Evolutionary conservation across 2,113 vertebrate species (phyloP).

Genomic region (Labeo rohita): DNA sequence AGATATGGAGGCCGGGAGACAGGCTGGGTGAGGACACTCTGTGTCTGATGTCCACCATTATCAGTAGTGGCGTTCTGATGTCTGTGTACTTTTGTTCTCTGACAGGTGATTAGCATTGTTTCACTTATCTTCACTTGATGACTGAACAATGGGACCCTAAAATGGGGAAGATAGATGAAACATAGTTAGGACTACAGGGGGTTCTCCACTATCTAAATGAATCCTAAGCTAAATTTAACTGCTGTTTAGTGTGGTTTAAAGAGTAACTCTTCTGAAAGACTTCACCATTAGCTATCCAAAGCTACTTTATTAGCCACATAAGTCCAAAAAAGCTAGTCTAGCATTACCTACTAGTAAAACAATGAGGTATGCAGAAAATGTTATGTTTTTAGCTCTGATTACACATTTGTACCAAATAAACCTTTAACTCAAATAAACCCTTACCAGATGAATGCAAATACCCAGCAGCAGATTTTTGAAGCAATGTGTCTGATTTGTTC

Average conservation of each 20-base stretch:
- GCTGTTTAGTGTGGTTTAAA: constrained; percentile 39
- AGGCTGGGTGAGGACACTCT: constrained; percentile 40
- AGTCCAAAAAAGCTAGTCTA: not conserved
- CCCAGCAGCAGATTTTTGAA: constrained; percentile 51
- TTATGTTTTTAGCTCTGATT: not conserved
- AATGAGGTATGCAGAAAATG: too few relatives aligned
- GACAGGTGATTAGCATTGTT: constrained; percentile 53
- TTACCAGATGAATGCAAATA: constrained; percentile 48
- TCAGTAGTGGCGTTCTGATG: constrained; percentile 47
- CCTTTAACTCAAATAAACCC: not conserved
- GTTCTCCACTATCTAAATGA: not conserved
- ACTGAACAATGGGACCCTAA: constrained; percentile 48
- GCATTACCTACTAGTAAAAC: not conserved
- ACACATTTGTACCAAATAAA: not conserved
- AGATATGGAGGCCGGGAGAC: constrained; percentile 37
- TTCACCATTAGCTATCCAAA: not conserved
- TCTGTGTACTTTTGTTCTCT: constrained; percentile 33
- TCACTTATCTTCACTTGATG: constrained; percentile 57
- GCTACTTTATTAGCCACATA: not conserved
- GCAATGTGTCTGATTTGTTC: constrained; percentile 47
- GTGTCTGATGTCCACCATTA: constrained; percentile 46
- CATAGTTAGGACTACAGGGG: not conserved
- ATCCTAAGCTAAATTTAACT: constrained; percentile 3
- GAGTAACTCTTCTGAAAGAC: constrained; percentile 6
- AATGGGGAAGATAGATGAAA: constrained; percentile 33